Percentiles rank a stretch among this genome's conserved stretches.
Conservation (phyloP, 2,113 vertebrate genomes). For the Amia ocellicauda region DNA sequence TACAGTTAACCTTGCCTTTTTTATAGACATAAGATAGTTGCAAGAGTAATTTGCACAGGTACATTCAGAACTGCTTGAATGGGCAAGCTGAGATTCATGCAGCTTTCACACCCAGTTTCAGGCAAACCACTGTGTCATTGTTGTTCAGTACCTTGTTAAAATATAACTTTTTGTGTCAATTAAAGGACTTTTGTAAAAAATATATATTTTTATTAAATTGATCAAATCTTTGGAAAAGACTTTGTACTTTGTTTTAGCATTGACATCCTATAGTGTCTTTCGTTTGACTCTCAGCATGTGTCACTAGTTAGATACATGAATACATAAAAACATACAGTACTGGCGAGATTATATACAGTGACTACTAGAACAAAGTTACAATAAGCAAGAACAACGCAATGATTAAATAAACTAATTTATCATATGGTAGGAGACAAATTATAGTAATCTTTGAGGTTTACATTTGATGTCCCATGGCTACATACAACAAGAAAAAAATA, state of each 20-base stretch:
- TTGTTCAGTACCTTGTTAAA: background rate
- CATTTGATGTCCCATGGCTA: slow-evolving; percentile 63
- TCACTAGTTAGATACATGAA: slow-evolving; percentile 67
- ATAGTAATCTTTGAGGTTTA: slow-evolving; percentile 58
- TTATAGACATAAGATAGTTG: no score
- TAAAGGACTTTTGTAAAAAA: slow-evolving; percentile 10
- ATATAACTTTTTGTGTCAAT: slow-evolving; percentile 5
- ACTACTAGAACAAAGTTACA: slow-evolving; percentile 57
- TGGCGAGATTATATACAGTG: slow-evolving; percentile 48
- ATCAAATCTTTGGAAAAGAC: slow-evolving; percentile 33
- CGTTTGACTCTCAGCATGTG: slow-evolving; percentile 64
- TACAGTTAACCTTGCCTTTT: no score
- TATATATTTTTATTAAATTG: slow-evolving; percentile 3
- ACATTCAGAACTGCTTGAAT: no score
- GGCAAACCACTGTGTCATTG: no score
- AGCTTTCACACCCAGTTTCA: no score
- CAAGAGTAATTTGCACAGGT: no score
- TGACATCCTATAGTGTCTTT: slow-evolving; percentile 54
- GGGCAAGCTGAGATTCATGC: no score
- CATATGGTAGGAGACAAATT: slow-evolving; percentile 56
- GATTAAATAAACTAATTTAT: slow-evolving; percentile 63
- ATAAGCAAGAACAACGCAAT: slow-evolving; percentile 56
- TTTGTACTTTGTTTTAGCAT: slow-evolving; percentile 53
- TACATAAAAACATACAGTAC: slow-evolving; percentile 55
- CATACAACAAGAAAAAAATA: slow-evolving; percentile 28